Evolutionary conservation across 1,140 invertebrate species (phyloP).

Genomic region (Musca domestica): DNA sequence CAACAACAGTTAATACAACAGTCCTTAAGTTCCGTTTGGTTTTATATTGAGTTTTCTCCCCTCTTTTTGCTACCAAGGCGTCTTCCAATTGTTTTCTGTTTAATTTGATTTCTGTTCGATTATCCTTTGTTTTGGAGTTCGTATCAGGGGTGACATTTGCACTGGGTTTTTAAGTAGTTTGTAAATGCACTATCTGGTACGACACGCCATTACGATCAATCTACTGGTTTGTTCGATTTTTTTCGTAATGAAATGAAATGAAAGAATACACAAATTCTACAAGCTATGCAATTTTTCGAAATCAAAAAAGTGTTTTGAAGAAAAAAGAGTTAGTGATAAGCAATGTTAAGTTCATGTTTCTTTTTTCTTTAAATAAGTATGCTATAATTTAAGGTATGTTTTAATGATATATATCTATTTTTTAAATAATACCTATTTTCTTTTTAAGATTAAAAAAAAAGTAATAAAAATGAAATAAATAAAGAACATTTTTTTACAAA

Average conservation of each 20-base stretch:
- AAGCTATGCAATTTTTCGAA: constrained; percentile 3
- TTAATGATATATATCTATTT: too few species aligned
- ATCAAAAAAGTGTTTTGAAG: too few species aligned
- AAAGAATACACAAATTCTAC: constrained; percentile 32
- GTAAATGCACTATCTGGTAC: constrained; percentile 99
- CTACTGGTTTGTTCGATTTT: constrained; percentile 38
- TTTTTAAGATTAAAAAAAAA: too few species aligned
- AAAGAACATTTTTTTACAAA: too few species aligned
- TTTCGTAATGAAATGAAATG: neutral
- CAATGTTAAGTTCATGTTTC: neutral
- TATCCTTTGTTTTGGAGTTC: constrained; percentile 67
- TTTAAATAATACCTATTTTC: too few species aligned
- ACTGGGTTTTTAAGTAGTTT: constrained; percentile 73
- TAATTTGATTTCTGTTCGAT: neutral
- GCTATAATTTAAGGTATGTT: too few species aligned
- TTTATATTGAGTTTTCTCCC: neutral
- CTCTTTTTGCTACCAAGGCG: neutral
- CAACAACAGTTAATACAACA: too few species aligned
- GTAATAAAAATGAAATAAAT: too few species aligned
- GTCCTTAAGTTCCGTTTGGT: neutral
- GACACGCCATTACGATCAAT: constrained; percentile 73
- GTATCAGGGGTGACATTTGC: constrained; percentile 96
- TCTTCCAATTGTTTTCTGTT: constrained; percentile 7
- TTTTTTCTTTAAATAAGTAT: too few species aligned
- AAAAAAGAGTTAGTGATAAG: neutral